phyloP scores from a whole-genome alignment of 2,113 vertebrate species.

The Takifugu bimaculatus region DNA sequence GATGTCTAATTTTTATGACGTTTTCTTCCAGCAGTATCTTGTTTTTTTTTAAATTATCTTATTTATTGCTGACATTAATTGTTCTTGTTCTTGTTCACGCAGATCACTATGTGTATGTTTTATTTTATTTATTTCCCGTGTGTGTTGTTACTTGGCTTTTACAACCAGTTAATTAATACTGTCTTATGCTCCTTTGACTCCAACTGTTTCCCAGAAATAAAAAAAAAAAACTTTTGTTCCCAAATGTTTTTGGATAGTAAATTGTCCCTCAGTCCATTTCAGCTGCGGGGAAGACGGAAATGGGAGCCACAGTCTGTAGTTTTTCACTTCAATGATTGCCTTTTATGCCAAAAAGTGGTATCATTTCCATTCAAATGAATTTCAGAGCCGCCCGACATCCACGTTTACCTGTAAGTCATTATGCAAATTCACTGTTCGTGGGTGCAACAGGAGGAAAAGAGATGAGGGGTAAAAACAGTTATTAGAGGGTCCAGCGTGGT shows the following conservation, averaged over 20 bases:
- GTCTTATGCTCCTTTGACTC: constrained; percentile 85
- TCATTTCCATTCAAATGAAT: constrained; percentile 67
- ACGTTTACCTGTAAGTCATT: constrained; percentile 59
- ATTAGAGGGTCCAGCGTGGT: constrained; percentile 34
- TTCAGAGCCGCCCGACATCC: constrained; percentile 26
- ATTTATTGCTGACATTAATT: constrained; percentile 66
- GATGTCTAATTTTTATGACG: constrained; percentile 53
- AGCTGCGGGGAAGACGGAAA: constrained; percentile 10
- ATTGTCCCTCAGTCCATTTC: constrained; percentile 37
- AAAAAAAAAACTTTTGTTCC: constrained; percentile 95
- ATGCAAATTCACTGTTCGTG: constrained; percentile 58
- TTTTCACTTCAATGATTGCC: constrained; percentile 43
- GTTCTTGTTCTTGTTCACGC: constrained; percentile 77
- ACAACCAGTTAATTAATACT: constrained; percentile 65
- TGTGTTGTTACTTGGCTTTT: constrained; percentile 82
- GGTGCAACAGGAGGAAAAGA: constrained; percentile 42
- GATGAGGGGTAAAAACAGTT: constrained; percentile 20
- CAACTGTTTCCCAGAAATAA: constrained; percentile 96
- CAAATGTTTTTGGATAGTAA: constrained; percentile 75
- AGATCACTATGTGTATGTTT: constrained; percentile 74
- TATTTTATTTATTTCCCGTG: constrained; percentile 70
- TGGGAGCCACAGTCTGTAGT: constrained; percentile 16
- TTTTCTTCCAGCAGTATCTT: constrained; percentile 76
- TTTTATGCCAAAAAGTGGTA: constrained; percentile 41
- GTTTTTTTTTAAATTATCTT: constrained; percentile 58